These are phyloP conservation scores for Sarcophaga carnaria DNA, from an alignment of 2,888 invertebrate genomes.

Conservation along the genomic window DNA sequence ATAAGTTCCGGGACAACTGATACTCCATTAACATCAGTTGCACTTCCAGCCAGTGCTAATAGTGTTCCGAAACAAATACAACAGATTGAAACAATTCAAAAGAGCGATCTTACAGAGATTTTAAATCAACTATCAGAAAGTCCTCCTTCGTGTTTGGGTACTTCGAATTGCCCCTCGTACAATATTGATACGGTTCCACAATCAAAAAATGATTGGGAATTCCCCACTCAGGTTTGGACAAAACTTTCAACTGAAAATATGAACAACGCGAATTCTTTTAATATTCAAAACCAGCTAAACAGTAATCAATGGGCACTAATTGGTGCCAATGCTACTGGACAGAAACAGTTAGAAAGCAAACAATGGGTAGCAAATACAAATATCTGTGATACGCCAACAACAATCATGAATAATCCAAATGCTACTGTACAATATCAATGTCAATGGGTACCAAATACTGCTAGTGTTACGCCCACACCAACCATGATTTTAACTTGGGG, in stretches of 20 bases:
- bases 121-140: no score
- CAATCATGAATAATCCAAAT: neutral
- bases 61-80: no score
- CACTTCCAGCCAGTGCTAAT: no score
- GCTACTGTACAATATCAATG: neutral
- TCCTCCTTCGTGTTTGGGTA: no score
- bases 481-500: slow-evolving; percentile 75
- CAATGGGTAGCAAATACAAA: neutral
- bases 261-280: neutral
- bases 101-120: no score
- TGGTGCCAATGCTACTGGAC: neutral
- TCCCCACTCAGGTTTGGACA: slow-evolving; percentile 53
- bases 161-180: no score
- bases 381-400: neutral
- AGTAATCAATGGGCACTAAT: neutral
- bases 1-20: slow-evolving; percentile 54
- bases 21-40: no score
- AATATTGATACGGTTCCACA: no score
- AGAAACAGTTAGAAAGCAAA: neutral
- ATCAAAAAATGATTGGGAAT: slow-evolving; percentile 59
- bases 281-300: neutral
- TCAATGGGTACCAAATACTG: slow-evolving; percentile 21
- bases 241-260: neutral
- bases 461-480: slow-evolving; percentile 51
- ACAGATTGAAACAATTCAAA: no score